A percentile compares a stretch with the other conserved stretches of the same genome.
Evolutionary conservation across 2,113 vertebrate species (phyloP).

Genomic region (Brachirus orientalis): DNA sequence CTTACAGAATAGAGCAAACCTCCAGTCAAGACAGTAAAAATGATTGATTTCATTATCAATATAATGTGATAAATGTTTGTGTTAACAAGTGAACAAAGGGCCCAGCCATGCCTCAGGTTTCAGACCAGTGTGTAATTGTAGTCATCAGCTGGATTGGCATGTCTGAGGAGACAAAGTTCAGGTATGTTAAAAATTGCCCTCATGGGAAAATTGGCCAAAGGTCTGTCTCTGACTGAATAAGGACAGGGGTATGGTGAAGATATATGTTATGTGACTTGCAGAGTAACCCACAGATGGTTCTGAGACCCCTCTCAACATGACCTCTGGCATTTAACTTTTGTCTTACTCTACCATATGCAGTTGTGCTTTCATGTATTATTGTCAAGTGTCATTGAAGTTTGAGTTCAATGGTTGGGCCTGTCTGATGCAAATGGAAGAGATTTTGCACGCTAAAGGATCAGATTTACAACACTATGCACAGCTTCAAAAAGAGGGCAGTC

Average conservation of each 20-base stretch:
- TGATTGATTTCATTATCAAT: background rate
- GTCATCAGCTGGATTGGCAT: conserved; percentile 46
- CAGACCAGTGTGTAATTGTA: background rate
- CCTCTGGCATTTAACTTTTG: conserved; percentile 31
- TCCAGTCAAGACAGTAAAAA: background rate
- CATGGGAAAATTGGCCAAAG: conserved; percentile 22
- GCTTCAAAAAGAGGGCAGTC: conserved; percentile 65
- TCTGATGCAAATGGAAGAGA: conserved; percentile 42
- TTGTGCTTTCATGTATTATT: conserved; percentile 24
- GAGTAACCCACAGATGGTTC: background rate
- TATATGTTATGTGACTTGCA: conserved; percentile 3
- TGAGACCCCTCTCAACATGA: conserved; percentile 37
- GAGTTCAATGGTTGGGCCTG: conserved; percentile 13
- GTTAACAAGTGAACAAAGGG: too few relatives aligned
- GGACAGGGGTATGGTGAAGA: background rate
- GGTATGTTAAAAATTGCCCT: conserved; percentile 49
- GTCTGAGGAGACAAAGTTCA: conserved; percentile 23
- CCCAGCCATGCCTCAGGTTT: too few relatives aligned
- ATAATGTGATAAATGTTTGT: too few relatives aligned
- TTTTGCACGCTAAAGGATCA: conserved; percentile 58
- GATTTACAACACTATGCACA: conserved; percentile 59
- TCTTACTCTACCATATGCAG: conserved; percentile 17
- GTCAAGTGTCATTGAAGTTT: conserved; percentile 29
- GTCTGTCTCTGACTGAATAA: conserved; percentile 8
- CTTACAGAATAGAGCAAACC: conserved; percentile 7